Evolutionary conservation across 1,140 invertebrate genomes (phyloP), one percentile per base, ranked within the genome.

Genomic region (Lucilia cuprina): DNA sequence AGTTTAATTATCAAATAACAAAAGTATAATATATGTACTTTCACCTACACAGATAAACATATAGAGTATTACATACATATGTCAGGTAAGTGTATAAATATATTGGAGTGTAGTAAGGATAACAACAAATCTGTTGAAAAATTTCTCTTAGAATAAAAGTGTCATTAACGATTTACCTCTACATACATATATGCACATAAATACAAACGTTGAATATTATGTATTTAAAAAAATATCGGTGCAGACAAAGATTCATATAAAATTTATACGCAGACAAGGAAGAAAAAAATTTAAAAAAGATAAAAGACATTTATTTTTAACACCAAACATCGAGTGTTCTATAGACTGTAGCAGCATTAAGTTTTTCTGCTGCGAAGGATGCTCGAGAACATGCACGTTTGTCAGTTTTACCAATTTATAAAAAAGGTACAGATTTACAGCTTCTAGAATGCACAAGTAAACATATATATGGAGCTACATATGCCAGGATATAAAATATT

Each of bases 1-100:
- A 60, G 55, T 60, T 60, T 60, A 60, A 60, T 60, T 60, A 60
- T 60, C 55, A 60, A 60, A 60, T n/a, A 60, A 60, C 55, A 60
- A 14, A 60, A 60, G 55, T 0, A 60, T 60, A 60, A 60, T 60
- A n/a, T 8, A 60, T 60, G 7, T 8, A 60, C 14, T 60, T n/a
- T 60, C 14, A n/a, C 14, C 5, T 17, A n/a, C 14, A 60, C 13
- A 5, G 4, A 60, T 4, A 30, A 30, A 17, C 55, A 60, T 14
- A 17, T 7, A 7, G 14, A 14, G 14, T n/a, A 41, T 41, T 41
- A 41, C 5, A 41, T 10, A 41, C 7, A 3, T 8, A 10, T 7
- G 41, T 41, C 41, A 3, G 25, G 3, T 2, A 30, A 30, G 25
- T 30, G 25, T 30, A 30, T 30, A 30, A 3, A 30, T 30, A 3